Conservation (phyloP, 2,797 vertebrate species). For the Takifugu rubripes region DNA sequence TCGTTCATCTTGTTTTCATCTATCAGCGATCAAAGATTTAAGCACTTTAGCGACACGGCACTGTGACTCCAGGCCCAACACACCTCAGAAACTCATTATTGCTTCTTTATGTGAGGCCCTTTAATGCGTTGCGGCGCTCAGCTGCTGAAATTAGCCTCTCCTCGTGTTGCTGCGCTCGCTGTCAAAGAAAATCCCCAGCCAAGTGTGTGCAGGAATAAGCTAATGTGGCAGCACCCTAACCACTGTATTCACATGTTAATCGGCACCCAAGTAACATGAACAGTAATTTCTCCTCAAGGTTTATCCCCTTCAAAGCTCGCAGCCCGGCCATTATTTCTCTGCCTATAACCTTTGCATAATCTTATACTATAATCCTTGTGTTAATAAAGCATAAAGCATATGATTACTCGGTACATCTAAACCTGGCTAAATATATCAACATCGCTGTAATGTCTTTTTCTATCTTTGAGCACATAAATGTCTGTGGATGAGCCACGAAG, state of each 20-base stretch:
- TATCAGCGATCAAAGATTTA: no score
- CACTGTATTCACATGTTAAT: constrained; percentile 30
- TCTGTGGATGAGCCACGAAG: constrained; percentile 6
- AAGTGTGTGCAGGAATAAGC: constrained; percentile 20
- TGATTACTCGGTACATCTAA: constrained; percentile 23
- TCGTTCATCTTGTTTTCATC: no score
- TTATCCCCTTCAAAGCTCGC: constrained; percentile 31
- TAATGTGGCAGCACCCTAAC: constrained; percentile 32
- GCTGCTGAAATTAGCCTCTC: constrained; percentile 29
- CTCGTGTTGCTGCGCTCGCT: constrained; percentile 18
- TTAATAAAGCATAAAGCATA: constrained; percentile 31
- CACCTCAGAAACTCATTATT: no score
- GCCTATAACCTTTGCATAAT: constrained; percentile 23
- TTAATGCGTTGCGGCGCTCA: background rate
- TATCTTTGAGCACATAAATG: constrained; percentile 21
- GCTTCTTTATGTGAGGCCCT: no score
- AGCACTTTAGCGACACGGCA: no score
- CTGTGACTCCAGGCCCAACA: no score
- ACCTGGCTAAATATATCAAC: constrained; percentile 37
- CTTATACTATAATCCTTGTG: constrained; percentile 19
- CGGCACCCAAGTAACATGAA: constrained; percentile 30
- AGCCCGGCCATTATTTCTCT: constrained; percentile 21
- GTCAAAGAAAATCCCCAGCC: constrained; percentile 32
- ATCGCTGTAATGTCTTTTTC: constrained; percentile 13
- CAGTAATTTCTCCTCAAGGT: constrained; percentile 27